Evolutionary conservation across 2,797 vertebrate species (phyloP), one percentile per base, ranked within the genome.

Genomic region (Premnoplex brunnescens): DNA sequence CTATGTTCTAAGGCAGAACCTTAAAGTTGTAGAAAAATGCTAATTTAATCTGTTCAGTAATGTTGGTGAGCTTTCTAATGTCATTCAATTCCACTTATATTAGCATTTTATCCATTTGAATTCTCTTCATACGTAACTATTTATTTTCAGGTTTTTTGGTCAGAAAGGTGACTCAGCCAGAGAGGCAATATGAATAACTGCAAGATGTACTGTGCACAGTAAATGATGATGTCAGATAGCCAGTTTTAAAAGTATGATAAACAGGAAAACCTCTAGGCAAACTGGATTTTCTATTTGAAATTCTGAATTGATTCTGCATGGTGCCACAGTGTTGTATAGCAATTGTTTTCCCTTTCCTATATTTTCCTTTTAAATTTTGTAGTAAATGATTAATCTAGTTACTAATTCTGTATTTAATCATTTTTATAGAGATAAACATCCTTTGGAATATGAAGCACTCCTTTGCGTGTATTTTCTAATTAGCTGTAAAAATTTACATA

Each of bases 11-110:
- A 85, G 79, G 72, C 8, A 36, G 37, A 56, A 46, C 26, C 58
- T 79, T 85, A 93, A 86, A 79, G 34, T 86, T 95, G 85, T 69
- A 77, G 83, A 90, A 93, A 75, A 95, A 95, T 86, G 81, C 39
- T 92, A 86, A 91, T 95, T 92, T 94, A 62, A 90, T 80, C 75
- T 76, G 15, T 77, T 89, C 22, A 3, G 64, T 83, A 78, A 74
- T 68, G 51, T 88, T 88, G 60, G 51, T 88, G 58, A 87, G 39
- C 41, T 91, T 88, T 89, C 55, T 91, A 63, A 71, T 93, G 89
- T 34, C 9, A 75, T 95, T 91, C 64, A 79, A 44, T 81, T 56
- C 4, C 15, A 26, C 15, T 71, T 55, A 34, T 73, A 64, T 88
- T 94, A 58, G 32, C 74, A 77, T 95, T 93, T 90, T 64, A 52